These are phyloP conservation scores for Eupeodes latifasciatus DNA, from an alignment of 2,888 invertebrate species.

Conservation along the genomic window DNA sequence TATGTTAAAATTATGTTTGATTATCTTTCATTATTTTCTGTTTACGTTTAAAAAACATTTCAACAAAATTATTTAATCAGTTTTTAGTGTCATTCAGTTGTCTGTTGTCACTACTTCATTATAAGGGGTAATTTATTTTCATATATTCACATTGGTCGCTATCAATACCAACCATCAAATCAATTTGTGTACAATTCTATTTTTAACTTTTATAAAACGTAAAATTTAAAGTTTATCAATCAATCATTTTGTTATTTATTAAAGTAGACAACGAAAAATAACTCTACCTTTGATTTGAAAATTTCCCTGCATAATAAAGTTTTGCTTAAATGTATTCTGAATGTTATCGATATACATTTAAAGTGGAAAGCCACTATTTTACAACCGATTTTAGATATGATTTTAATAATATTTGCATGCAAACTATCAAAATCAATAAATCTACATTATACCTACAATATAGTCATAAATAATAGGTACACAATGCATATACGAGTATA, in stretches of 20 bases:
- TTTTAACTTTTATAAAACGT: constrained; percentile 6
- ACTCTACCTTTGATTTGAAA: background rate
- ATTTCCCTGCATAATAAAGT: background rate
- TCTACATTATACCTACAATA: background rate
- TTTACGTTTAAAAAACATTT: too few relatives aligned
- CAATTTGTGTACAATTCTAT: constrained; percentile 2
- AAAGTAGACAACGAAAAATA: background rate
- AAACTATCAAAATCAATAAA: constrained; percentile 6
- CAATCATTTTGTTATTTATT: constrained; percentile 9
- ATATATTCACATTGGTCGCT: too few relatives aligned
- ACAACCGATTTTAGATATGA: background rate
- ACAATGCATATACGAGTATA: too few relatives aligned
- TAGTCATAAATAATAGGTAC: background rate
- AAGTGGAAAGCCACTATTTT: background rate
- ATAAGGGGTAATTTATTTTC: too few relatives aligned
- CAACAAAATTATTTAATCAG: too few relatives aligned
- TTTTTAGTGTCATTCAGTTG: too few relatives aligned
- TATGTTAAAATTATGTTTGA: too few relatives aligned
- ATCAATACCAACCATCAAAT: background rate
- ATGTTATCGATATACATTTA: background rate
- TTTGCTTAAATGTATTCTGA: background rate
- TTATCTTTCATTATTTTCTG: too few relatives aligned
- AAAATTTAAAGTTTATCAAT: constrained; percentile 22
- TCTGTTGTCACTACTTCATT: too few relatives aligned
- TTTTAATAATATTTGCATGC: background rate